A percentile compares a stretch with the other conserved stretches of the same genome.
phyloP scores from a whole-genome alignment of 2,888 invertebrate species.

The Diaphora mendica region DNA sequence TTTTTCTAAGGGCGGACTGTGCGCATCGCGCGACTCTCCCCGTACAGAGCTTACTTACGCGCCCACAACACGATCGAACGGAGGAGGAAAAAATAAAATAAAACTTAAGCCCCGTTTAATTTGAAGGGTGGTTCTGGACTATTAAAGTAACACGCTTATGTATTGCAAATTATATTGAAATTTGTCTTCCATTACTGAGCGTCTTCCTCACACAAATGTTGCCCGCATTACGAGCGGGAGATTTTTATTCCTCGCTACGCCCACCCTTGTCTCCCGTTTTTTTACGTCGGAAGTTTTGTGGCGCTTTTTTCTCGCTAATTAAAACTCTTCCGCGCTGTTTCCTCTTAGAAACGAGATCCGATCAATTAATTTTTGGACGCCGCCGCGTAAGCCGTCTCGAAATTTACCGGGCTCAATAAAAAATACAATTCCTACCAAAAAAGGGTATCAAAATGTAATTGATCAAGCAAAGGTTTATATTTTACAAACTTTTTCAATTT shows the following conservation, averaged over 20 bases:
- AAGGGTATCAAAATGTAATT: conserved; percentile 79
- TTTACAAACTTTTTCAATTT: conserved; percentile 60
- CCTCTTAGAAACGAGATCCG: conserved; percentile 84
- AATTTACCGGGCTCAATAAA: conserved; percentile 81
- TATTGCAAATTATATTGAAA: conserved; percentile 88
- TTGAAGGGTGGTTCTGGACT: conserved; percentile 87
- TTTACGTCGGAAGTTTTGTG: conserved; percentile 84
- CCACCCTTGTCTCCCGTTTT: conserved; percentile 85
- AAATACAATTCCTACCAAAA: conserved; percentile 73
- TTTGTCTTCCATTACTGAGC: conserved; percentile 87
- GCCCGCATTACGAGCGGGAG: conserved; percentile 85
- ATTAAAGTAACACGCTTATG: conserved; percentile 88
- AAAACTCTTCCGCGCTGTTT: conserved; percentile 87
- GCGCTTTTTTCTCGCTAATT: conserved; percentile 85
- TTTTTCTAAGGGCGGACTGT: conserved; percentile 74
- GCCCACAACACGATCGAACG: conserved; percentile 74
- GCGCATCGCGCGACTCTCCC: conserved; percentile 62
- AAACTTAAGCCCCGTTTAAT: conserved; percentile 87
- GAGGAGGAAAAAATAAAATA: conserved; percentile 85
- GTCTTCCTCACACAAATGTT: conserved; percentile 87
- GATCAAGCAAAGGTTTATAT: conserved; percentile 72
- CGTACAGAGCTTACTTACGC: conserved; percentile 64
- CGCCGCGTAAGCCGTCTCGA: conserved; percentile 80
- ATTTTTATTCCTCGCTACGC: conserved; percentile 83
- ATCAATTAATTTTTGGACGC: conserved; percentile 85